Percentiles rank a stretch among this genome's conserved stretches.
Conservation (phyloP, 2,888 invertebrate genomes). For the Athalia cordata region DNA sequence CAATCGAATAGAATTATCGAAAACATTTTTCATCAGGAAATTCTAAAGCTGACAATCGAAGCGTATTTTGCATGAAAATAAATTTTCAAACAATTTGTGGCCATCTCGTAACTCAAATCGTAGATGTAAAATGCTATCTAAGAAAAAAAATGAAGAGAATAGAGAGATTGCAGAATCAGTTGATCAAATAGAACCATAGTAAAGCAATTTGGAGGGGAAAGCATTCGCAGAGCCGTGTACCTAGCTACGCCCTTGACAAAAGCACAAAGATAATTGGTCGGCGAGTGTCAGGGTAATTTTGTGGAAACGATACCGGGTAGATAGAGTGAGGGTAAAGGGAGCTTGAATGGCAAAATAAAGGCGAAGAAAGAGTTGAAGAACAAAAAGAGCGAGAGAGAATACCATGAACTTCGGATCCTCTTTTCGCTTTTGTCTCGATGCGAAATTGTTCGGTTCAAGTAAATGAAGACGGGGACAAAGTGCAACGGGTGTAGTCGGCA, state of each 20-base stretch:
- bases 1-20: no score
- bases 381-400: background rate
- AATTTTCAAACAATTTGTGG: no score
- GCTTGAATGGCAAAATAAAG: background rate
- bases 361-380: background rate
- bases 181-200: conserved; percentile 23
- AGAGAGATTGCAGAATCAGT: conserved; percentile 5
- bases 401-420: background rate
- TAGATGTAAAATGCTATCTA: background rate
- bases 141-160: background rate
- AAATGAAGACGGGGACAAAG: conserved; percentile 6
- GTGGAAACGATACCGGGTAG: conserved; percentile 32
- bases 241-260: background rate
- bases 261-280: conserved; percentile 26
- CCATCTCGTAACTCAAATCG: background rate
- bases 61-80: no score
- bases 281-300: conserved; percentile 28
- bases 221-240: conserved; percentile 2
- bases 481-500: background rate
- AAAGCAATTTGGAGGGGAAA: conserved; percentile 28
- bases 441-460: conserved; percentile 6
- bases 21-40: no score
- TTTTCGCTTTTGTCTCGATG: conserved; percentile 13
- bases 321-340: background rate
- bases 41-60: no score